These are phyloP conservation scores for Griposia aprilina DNA, from an alignment of 2,888 invertebrate genomes.

Conservation along the genomic window DNA sequence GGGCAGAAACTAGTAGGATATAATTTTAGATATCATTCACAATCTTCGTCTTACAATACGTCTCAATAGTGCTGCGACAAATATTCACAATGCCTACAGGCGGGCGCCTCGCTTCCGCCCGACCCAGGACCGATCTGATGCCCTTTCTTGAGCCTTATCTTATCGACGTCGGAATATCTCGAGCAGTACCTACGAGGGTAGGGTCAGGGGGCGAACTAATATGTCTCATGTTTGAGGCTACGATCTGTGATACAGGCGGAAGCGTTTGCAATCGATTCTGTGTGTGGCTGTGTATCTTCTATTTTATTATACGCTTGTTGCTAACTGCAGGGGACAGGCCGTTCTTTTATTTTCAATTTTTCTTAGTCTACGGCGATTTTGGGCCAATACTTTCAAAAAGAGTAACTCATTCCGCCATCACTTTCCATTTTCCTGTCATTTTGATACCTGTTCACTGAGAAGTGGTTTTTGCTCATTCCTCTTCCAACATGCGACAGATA, in stretches of 20 bases:
- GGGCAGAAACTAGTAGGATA: no score
- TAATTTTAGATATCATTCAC: neutral
- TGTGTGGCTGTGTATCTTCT: neutral
- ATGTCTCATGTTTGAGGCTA: conserved; percentile 5
- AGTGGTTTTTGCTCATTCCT: neutral
- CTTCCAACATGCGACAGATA: neutral
- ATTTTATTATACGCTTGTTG: neutral
- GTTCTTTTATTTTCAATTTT: neutral
- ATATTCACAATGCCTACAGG: conserved; percentile 5
- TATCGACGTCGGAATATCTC: conserved; percentile 2
- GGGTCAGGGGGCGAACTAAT: conserved; percentile 9
- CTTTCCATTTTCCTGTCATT: neutral
- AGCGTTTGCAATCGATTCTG: neutral
- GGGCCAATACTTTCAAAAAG: neutral
- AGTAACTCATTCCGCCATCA: neutral
- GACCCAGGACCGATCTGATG: conserved; percentile 11
- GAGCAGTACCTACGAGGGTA: conserved; percentile 9
- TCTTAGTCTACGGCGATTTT: neutral
- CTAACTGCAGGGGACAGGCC: neutral
- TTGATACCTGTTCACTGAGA: neutral
- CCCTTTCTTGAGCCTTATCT: conserved; percentile 6
- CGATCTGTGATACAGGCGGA: neutral
- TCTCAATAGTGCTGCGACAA: neutral
- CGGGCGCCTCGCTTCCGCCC: conserved; percentile 6
- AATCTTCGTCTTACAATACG: neutral